Evolutionary conservation across 2,113 vertebrate species (phyloP).

Genomic region (Delphinus delphis): DNA sequence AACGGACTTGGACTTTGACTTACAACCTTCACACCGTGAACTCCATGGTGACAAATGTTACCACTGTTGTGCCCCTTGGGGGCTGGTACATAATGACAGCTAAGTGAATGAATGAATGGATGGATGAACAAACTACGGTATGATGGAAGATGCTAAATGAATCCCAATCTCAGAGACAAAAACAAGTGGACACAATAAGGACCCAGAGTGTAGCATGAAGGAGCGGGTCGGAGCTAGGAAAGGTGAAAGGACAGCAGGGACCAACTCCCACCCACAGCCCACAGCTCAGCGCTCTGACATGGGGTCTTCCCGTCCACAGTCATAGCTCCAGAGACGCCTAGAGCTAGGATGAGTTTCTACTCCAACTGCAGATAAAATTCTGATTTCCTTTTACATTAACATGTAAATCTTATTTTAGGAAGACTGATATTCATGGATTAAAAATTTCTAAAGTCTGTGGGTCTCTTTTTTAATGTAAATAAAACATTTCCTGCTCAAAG

Average conservation of each 20-base stretch:
- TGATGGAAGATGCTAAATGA: not conserved
- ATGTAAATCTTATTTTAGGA: not conserved
- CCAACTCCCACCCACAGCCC: not conserved
- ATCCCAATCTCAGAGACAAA: not conserved
- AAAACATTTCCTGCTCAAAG: not conserved
- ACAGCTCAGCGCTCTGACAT: not conserved
- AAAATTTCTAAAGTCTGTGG: not conserved
- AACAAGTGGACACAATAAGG: not conserved
- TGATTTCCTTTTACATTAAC: not conserved
- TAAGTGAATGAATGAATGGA: not conserved
- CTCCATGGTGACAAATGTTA: fast-evolving
- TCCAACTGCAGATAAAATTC: not conserved
- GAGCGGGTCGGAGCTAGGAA: too few species aligned
- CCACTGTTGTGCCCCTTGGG: not conserved
- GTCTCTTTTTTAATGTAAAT: not conserved
- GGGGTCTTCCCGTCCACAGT: not conserved
- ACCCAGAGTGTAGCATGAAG: fast-evolving
- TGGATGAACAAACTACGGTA: not conserved
- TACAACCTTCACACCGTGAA: not conserved
- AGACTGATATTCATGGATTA: not conserved
- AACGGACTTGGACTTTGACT: not conserved
- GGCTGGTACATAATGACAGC: not conserved
- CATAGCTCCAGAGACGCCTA: fast-evolving
- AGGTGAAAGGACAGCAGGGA: not conserved
- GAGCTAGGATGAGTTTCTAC: not conserved